Conservation (phyloP, 2,888 invertebrate species). For the Tiliacea aurago region DNA sequence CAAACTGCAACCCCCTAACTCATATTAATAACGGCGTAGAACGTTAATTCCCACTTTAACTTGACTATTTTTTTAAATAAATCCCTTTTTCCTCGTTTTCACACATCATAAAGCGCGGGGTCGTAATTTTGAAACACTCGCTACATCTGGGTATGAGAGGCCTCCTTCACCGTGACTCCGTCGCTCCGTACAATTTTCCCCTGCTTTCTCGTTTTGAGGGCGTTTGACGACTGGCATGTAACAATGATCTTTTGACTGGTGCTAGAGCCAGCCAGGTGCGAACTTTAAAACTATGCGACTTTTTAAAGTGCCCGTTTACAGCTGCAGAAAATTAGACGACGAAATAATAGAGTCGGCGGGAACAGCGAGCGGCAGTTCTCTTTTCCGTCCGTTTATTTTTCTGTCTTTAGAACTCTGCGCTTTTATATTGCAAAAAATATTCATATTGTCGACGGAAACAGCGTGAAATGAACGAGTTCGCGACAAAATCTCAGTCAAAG, state of each 20-base stretch:
- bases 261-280: conserved; percentile 70
- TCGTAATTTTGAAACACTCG: conserved; percentile 80
- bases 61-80: conserved; percentile 63
- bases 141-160: conserved; percentile 78
- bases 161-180: conserved; percentile 69
- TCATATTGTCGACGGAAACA: conserved; percentile 45
- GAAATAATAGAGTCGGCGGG: conserved; percentile 66
- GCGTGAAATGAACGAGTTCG: conserved; percentile 37
- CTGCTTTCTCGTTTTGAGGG: conserved; percentile 74
- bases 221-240: conserved; percentile 76
- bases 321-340: conserved; percentile 78
- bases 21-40: conserved; percentile 46
- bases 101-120: conserved; percentile 75
- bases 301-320: conserved; percentile 76
- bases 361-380: conserved; percentile 40
- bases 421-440: conserved; percentile 41
- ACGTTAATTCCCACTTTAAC: conserved; percentile 56
- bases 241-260: conserved; percentile 87
- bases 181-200: conserved; percentile 50
- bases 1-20: conserved; percentile 33
- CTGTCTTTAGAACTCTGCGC: conserved; percentile 36
- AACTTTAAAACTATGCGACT: conserved; percentile 73
- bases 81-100: conserved; percentile 71
- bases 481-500: conserved; percentile 46
- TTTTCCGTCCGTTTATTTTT: conserved; percentile 41